Conservation (phyloP, 2,888 invertebrate genomes). For the Branchellion lobata region DNA sequence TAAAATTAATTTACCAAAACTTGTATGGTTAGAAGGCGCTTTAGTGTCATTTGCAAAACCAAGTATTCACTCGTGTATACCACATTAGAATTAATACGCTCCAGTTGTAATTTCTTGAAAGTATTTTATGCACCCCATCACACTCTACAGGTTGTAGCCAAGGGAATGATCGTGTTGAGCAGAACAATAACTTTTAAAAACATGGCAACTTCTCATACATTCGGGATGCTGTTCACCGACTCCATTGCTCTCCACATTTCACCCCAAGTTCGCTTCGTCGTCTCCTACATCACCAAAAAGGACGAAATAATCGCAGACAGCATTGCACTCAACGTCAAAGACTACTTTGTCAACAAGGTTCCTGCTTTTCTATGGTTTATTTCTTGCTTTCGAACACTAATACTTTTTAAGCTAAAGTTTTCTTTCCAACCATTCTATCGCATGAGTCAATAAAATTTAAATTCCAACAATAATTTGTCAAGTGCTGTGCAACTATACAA, state of each 20-base stretch:
- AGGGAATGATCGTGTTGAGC: neutral
- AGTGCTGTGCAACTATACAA: no score
- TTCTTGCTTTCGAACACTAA: neutral
- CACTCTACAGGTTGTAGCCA: constrained; percentile 1
- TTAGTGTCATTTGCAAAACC: no score
- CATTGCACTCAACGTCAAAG: constrained; percentile 13
- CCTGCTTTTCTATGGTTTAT: no score
- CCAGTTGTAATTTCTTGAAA: no score
- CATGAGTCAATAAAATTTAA: neutral
- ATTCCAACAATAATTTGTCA: no score
- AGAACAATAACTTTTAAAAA: neutral
- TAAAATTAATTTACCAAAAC: no score
- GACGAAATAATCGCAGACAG: constrained; percentile 36
- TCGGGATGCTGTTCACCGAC: neutral
- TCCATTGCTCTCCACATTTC: neutral
- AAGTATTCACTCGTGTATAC: no score
- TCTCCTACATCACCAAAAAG: neutral
- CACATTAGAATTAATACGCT: no score
- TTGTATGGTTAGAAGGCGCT: no score
- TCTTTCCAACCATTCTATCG: neutral
- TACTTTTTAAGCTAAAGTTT: neutral
- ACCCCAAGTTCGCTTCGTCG: constrained; percentile 17
- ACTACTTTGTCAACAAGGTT: constrained; percentile 21
- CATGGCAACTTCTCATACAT: neutral
- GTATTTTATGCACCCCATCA: no score